Evolutionary conservation across 1,140 invertebrate genomes (phyloP).

Genomic region (Microplitis mediator): DNA sequence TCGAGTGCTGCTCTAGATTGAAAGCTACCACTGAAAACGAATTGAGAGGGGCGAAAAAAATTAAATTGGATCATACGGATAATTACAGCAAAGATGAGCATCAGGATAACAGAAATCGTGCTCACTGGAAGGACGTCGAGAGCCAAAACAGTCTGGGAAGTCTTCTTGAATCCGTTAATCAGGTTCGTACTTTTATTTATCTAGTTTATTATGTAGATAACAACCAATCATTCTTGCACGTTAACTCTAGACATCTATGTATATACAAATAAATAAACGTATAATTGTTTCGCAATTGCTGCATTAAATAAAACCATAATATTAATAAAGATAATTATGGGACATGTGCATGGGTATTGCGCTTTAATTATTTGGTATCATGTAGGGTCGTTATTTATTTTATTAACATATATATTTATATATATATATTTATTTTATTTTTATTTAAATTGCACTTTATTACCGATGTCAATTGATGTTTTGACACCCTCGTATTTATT

Average conservation of each 20-base stretch:
- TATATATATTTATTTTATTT: neutral
- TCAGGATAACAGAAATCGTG: conserved; percentile 41
- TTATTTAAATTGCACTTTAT: neutral
- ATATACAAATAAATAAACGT: neutral
- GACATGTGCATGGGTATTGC: conserved; percentile 6
- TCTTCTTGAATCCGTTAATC: conserved; percentile 57
- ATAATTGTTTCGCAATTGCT: neutral
- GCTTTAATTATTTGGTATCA: neutral
- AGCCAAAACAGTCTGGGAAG: conserved; percentile 58
- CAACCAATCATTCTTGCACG: neutral
- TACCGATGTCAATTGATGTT: neutral
- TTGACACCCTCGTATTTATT: conserved; percentile 27
- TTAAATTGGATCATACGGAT: conserved; percentile 55
- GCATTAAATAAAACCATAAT: neutral
- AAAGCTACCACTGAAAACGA: conserved; percentile 60
- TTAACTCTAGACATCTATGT: neutral
- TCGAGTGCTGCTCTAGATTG: conserved; percentile 58
- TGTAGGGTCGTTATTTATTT: neutral
- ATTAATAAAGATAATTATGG: neutral
- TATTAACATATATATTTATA: neutral
- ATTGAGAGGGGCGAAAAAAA: conserved; percentile 57
- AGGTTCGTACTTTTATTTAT: conserved; percentile 44
- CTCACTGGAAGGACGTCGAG: conserved; percentile 55
- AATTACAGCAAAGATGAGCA: conserved; percentile 49
- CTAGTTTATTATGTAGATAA: neutral